These are phyloP conservation scores for Anomalospiza imberbis DNA, from an alignment of 2,797 vertebrate genomes.

Conservation along the genomic window DNA sequence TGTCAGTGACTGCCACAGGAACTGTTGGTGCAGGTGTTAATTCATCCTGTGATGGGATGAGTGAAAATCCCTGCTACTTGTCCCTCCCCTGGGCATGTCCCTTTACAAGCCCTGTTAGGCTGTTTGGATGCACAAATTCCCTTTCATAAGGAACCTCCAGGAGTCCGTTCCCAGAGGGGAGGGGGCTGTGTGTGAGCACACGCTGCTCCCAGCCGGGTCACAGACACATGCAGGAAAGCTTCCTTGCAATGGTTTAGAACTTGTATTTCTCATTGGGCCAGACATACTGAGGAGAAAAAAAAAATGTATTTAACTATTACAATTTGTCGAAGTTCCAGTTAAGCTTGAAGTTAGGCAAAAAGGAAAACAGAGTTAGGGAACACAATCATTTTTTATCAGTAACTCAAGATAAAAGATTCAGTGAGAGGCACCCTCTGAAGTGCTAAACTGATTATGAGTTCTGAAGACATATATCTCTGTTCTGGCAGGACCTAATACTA, in stretches of 20 bases:
- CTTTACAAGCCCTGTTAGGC: background rate
- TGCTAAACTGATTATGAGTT: background rate
- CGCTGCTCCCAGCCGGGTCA: background rate
- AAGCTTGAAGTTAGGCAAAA: background rate
- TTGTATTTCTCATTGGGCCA: background rate
- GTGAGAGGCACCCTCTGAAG: background rate
- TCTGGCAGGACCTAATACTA: background rate
- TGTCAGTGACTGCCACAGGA: background rate
- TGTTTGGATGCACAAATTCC: background rate
- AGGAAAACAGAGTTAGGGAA: background rate
- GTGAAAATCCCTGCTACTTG: background rate
- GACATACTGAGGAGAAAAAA: background rate
- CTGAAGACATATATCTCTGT: background rate
- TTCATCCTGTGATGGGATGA: background rate
- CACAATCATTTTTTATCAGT: background rate
- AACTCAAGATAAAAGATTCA: background rate
- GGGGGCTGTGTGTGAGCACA: background rate
- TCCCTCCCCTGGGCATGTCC: background rate
- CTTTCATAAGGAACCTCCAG: background rate
- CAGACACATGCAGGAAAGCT: background rate
- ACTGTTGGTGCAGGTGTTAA: background rate
- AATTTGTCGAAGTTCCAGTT: background rate
- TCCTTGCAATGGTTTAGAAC: background rate
- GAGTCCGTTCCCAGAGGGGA: background rate
- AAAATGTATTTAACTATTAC: background rate